A percentile compares a stretch with the other conserved stretches of the same genome.
Evolutionary conservation across 2,797 vertebrate genomes (phyloP).

Genomic region (Rhinogobio ventralis): DNA sequence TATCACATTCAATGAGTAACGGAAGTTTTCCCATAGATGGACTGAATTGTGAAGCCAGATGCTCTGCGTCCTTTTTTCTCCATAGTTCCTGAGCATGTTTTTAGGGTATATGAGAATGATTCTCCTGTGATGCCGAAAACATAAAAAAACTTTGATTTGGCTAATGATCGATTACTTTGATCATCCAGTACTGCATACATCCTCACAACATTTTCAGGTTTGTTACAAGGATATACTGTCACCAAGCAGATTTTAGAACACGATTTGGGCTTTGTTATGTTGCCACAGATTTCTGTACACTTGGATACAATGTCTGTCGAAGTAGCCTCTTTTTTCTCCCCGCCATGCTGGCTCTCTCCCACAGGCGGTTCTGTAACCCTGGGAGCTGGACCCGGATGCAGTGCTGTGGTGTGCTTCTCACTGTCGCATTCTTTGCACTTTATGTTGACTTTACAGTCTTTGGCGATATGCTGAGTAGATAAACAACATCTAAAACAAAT

Average conservation of each 20-base stretch:
- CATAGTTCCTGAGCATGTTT: background rate
- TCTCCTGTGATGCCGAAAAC: background rate
- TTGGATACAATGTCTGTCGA: background rate
- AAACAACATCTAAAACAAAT: conserved; percentile 4
- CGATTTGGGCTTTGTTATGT: background rate
- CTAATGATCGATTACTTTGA: background rate
- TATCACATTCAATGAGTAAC: background rate
- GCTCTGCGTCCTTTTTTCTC: background rate
- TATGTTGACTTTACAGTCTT: background rate
- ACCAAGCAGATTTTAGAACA: background rate
- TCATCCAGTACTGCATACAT: background rate
- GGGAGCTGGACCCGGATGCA: background rate
- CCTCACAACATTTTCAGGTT: background rate
- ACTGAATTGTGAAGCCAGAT: background rate
- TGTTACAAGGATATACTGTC: background rate
- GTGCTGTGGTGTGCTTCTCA: background rate
- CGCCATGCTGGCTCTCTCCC: background rate
- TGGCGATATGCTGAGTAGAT: background rate
- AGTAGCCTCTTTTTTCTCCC: background rate
- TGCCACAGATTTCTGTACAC: background rate
- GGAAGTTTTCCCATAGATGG: background rate
- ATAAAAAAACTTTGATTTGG: background rate
- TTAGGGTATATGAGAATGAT: background rate
- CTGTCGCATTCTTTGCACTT: background rate
- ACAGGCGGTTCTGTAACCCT: background rate